These are phyloP conservation scores for cattle (Bos taurus) DNA, from an alignment of 2,113 vertebrate species.

Conservation along the genomic window DNA sequence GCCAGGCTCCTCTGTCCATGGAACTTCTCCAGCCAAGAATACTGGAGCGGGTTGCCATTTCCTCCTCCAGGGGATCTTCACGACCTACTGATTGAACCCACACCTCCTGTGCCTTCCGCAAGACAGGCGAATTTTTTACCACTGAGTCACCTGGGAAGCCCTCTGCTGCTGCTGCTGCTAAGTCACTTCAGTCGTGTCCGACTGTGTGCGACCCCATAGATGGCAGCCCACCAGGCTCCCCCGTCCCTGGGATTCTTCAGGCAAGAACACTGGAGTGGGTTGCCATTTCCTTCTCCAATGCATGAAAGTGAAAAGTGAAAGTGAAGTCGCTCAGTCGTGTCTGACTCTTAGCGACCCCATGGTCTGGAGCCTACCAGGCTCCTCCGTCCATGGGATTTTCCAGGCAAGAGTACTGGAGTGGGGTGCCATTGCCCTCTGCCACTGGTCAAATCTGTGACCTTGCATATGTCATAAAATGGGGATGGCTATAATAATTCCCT, in stretches of 20 bases:
- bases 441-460: background rate
- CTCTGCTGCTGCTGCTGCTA: background rate
- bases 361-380: too few relatives aligned
- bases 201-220: too few relatives aligned
- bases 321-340: too few relatives aligned
- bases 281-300: too few relatives aligned
- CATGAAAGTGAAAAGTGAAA: too few relatives aligned
- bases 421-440: background rate
- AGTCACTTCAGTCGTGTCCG: too few relatives aligned
- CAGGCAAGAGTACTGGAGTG: too few relatives aligned
- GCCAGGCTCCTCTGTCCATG: background rate
- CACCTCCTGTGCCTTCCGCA: background rate
- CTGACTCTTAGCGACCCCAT: too few relatives aligned
- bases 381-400: too few relatives aligned
- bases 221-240: too few relatives aligned
- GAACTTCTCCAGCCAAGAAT: background rate
- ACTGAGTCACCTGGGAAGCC: background rate
- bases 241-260: too few relatives aligned
- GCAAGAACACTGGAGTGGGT: too few relatives aligned
- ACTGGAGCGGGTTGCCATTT: background rate
- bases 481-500: background rate
- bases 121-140: background rate
- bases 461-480: fast-evolving
- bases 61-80: background rate
- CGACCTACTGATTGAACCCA: background rate